A percentile compares a stretch with the other conserved stretches of the same genome.
These are phyloP conservation scores for Andrena marginata DNA, from an alignment of 2,888 invertebrate species.

Conservation along the genomic window DNA sequence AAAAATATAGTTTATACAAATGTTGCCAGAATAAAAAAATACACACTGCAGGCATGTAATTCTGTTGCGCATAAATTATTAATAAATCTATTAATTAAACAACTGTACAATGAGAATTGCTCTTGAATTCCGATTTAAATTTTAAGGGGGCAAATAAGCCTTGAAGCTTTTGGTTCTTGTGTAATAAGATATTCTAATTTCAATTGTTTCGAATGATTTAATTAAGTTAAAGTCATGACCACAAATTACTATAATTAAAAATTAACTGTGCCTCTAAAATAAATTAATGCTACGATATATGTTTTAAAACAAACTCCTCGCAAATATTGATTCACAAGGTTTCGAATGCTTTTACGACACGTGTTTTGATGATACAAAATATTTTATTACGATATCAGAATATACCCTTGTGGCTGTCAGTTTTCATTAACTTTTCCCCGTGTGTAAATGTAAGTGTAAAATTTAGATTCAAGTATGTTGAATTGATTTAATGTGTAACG, in stretches of 20 bases:
- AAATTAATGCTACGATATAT: not conserved
- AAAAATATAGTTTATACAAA: conserved; percentile 48
- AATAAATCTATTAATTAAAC: conserved; percentile 57
- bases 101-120: conserved; percentile 21
- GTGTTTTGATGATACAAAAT: conserved; percentile 32
- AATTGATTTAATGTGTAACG: conserved; percentile 21
- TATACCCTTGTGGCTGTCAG: conserved; percentile 12
- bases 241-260: conserved; percentile 8
- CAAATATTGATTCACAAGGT: conserved; percentile 28
- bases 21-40: conserved; percentile 57
- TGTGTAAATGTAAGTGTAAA: conserved; percentile 25
- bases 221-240: not conserved
- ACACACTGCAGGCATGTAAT: conserved; percentile 56
- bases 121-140: conserved; percentile 37
- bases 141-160: conserved; percentile 57
- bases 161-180: conserved; percentile 21
- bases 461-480: conserved; percentile 6
- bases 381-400: conserved; percentile 38
- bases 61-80: conserved; percentile 54
- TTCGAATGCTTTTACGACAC: conserved; percentile 10
- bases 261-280: not conserved
- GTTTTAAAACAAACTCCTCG: not conserved
- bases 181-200: conserved; percentile 2
- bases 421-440: conserved; percentile 18
- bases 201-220: conserved; percentile 9